phyloP scores from a whole-genome alignment of 2,113 vertebrate genomes.

The Centrocercus urophasianus region DNA sequence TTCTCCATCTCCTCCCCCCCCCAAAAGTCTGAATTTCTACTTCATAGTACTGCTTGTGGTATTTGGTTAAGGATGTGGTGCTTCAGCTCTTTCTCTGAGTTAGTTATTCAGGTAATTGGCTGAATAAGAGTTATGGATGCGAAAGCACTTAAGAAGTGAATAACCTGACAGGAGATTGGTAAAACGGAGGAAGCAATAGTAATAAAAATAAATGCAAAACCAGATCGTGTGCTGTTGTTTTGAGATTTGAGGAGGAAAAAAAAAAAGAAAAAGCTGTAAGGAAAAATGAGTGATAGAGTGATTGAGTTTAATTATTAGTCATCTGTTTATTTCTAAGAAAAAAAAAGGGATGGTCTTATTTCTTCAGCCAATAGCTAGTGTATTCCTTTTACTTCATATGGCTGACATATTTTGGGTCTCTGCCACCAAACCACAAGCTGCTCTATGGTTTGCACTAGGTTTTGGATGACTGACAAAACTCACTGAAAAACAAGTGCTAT shows the following conservation, averaged over 20 bases:
- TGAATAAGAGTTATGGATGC: not conserved
- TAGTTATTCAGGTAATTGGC: not conserved
- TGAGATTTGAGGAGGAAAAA: slow-evolving; percentile 54
- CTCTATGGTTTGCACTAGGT: slow-evolving; percentile 74
- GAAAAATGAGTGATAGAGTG: slow-evolving; percentile 33
- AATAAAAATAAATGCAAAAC: slow-evolving; percentile 58
- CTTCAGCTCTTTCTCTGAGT: slow-evolving; percentile 1
- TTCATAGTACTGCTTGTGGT: not conserved
- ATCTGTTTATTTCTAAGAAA: slow-evolving; percentile 57
- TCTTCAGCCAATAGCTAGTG: slow-evolving; percentile 56
- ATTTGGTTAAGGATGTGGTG: not conserved
- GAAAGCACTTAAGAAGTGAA: slow-evolving; percentile 32
- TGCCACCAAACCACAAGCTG: slow-evolving; percentile 80
- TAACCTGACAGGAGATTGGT: not conserved
- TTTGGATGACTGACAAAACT: slow-evolving; percentile 83
- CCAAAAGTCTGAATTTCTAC: not conserved
- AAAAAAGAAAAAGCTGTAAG: slow-evolving; percentile 7
- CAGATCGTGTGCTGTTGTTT: slow-evolving; percentile 38
- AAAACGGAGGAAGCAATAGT: slow-evolving; percentile 8
- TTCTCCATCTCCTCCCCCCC: not conserved
- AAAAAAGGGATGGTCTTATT: slow-evolving; percentile 8
- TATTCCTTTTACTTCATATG: slow-evolving; percentile 69
- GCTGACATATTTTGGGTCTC: slow-evolving; percentile 73
- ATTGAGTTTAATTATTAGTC: slow-evolving; percentile 60
- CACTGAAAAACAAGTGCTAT: slow-evolving; percentile 86